Evolutionary conservation across 2,888 invertebrate species (phyloP).

Genomic region (Dryadula phaetusa): DNA sequence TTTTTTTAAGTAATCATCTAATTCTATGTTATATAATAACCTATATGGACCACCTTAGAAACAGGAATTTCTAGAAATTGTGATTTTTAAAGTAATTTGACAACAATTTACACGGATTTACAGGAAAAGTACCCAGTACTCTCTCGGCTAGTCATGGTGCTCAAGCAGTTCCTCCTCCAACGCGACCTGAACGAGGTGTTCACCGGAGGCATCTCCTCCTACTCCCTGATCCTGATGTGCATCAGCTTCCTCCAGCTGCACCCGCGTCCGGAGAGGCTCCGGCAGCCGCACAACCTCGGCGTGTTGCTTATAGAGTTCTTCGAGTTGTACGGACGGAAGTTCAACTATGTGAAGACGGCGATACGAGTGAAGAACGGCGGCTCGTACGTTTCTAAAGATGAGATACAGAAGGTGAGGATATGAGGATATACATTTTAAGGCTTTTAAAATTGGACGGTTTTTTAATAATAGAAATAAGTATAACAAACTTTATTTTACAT

Average conservation of each 20-base stretch:
- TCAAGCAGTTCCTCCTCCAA: constrained; percentile 99
- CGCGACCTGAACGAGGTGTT: constrained; percentile 99
- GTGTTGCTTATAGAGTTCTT: constrained; percentile 98
- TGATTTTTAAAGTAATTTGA: no score
- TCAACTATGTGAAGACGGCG: constrained; percentile 97
- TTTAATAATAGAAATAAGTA: no score
- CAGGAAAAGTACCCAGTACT: constrained; percentile 93
- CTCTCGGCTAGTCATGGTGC: constrained; percentile 96
- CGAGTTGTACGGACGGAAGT: constrained; percentile 98
- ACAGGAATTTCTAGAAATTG: no score
- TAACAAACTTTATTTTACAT: no score
- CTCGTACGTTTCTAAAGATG: constrained; percentile 96
- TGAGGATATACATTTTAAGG: neutral
- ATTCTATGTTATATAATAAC: no score
- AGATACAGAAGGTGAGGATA: constrained; percentile 86
- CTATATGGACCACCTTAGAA: no score
- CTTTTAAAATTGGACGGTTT: no score
- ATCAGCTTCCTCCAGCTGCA: constrained; percentile 98
- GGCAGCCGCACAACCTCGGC: constrained; percentile 91
- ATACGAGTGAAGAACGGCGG: constrained; percentile 97
- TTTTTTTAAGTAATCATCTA: no score
- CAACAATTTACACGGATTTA: constrained; percentile 35
- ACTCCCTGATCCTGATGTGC: constrained; percentile 98
- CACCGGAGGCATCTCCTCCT: constrained; percentile 99
- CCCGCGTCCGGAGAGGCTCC: constrained; percentile 90